Evolutionary conservation across 2,113 vertebrate species (phyloP), one percentile per base, ranked within the genome.

Genomic region (Pseudopipra pipra): DNA sequence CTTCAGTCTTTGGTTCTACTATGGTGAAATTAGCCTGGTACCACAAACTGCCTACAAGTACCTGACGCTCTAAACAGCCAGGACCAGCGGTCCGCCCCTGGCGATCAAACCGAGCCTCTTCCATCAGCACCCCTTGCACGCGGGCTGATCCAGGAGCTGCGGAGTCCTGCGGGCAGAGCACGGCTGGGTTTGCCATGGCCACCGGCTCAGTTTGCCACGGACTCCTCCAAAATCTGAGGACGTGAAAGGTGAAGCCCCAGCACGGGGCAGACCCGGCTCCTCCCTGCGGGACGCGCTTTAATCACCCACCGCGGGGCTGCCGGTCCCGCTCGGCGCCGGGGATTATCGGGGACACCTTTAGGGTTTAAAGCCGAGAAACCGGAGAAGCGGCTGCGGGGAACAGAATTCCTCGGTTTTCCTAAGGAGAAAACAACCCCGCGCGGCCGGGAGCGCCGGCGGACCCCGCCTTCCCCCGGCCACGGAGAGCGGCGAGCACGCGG

Each of bases 61-160:
- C 5, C 30, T 1, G 12, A 19, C 7, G 4, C 0, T 3, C 9
- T 13, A 0, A 67, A 5, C 2, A 11, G 59, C 9, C 59, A 12
- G 43, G 11, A 73, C 5, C 15, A 11, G 20, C 28, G 4, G 28
- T n/a, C 62, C 0, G 12, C 8, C 24, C 1, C 52, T 2, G n/a
- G 7, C 33, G 6, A 14, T 12, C 43, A 37, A 55, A 35, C 25
- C 9, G 9, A 76, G 20, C 65, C 49, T 23, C 23, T 4, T 6
- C 39, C 61, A 9, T 0, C 5, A 5, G 68, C 78, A 41, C 54
- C 66, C 8, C 46, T 37, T 0, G 44, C 51, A 3, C 5, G 11
- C 28, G 52, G 20, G 18, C 51, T 14, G 22, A 22, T 5, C 2
- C 52, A 3, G 51, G 12, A 37, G 9, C 37, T 8, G 39, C 14